A percentile compares a stretch with the other conserved stretches of the same genome.
phyloP scores from a whole-genome alignment of 1,140 invertebrate genomes.

The Plodia interpunctella region DNA sequence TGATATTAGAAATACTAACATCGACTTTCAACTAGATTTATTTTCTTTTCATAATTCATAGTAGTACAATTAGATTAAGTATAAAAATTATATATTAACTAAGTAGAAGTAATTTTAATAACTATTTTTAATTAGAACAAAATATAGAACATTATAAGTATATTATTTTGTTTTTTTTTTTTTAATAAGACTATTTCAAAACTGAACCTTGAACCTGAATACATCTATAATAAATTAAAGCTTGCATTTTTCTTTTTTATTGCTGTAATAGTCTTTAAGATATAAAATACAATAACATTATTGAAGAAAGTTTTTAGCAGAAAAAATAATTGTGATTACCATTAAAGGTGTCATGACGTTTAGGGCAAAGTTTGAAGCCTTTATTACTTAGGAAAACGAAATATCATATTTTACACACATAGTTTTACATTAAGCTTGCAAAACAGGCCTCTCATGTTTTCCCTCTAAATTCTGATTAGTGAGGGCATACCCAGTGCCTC shows the following conservation, averaged over 20 bases:
- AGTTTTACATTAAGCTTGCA: slow-evolving; percentile 85
- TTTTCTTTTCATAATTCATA: slow-evolving; percentile 58
- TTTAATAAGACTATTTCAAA: no score
- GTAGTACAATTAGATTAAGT: slow-evolving; percentile 12
- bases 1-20: slow-evolving; percentile 49
- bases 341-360: no score
- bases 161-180: slow-evolving; percentile 18
- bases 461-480: slow-evolving; percentile 91
- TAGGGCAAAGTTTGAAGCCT: no score
- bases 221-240: no score
- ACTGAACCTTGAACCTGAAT: no score
- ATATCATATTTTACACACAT: no score
- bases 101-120: slow-evolving; percentile 18
- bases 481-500: slow-evolving; percentile 95
- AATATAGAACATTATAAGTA: slow-evolving; percentile 27
- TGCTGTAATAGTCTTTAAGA: no score
- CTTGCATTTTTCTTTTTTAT: no score
- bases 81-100: slow-evolving; percentile 14
- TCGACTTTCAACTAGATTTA: slow-evolving; percentile 63
- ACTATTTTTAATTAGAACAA: slow-evolving; percentile 33
- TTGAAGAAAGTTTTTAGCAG: no score
- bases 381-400: no score
- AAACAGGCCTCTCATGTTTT: slow-evolving; percentile 90
- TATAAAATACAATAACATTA: no score
- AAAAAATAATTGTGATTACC: no score